Evolutionary conservation across 2,888 invertebrate species (phyloP), one percentile per base, ranked within the genome.

Genomic region (Mactromeris polynyma): DNA sequence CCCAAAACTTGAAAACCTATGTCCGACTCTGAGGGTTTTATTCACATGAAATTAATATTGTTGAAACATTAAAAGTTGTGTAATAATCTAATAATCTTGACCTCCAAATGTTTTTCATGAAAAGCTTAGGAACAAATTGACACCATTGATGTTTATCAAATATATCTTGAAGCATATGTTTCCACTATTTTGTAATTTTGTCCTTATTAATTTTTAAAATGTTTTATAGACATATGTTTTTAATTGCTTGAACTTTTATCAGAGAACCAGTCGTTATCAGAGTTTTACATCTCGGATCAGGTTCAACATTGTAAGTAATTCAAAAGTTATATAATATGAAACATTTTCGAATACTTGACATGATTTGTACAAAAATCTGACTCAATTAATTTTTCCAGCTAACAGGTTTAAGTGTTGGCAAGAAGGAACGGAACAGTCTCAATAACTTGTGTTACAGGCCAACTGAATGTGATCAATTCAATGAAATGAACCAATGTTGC

Each of bases 1-100:
- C 73, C 36, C 19, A 73, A 73, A 73, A 73, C 14, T 17, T 73
- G 17, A 19, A 14, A 11, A 11, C 14, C 73, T 73, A 73, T 33
- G 33, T 33, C 73, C 26, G 14, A 33, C 33, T 2, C 73, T 73
- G 73, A 73, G 14, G 4, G n/a, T 73, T 33, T 73, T 73, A 36
- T 73, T 33, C 73, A 73, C 73, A 54, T 84, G 84, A 84, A 84
- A 84, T 84, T 84, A 84, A 84, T 84, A 84, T 77, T 38, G 84
- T 78, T 84, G 84, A 78, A 73, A 73, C 26, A 36, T 73, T 58
- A 73, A 73, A 33, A 9, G 73, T 73, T 73, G 73, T 33, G 73
- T 73, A 73, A 73, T 14, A 17, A 33, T 33, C 73, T 36, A 73
- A 73, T 36, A 73, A 73, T 36, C 36, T 73, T 73, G 73, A 73